Percentiles rank a stretch among this genome's conserved stretches.
Evolutionary conservation across 2,888 invertebrate genomes (phyloP).

Genomic region (Gortyna flavago): DNA sequence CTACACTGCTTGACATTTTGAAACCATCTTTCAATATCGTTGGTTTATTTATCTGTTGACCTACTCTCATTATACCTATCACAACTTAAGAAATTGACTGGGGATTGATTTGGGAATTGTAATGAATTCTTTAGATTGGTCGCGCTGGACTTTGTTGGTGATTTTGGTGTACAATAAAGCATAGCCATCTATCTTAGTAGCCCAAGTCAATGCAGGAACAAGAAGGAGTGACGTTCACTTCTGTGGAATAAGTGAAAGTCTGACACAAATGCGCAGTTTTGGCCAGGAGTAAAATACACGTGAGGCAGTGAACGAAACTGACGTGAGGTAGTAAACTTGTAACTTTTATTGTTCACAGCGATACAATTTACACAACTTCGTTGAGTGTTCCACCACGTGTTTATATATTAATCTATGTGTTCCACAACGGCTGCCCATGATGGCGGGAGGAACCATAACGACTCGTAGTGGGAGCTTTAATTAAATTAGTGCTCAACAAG

Average conservation of each 20-base stretch:
- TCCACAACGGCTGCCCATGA: too few species aligned
- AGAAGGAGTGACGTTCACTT: background rate
- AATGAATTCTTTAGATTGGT: background rate
- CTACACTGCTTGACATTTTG: background rate
- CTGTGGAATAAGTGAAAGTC: background rate
- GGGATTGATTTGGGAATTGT: background rate
- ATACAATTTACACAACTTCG: too few species aligned
- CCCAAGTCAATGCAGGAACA: background rate
- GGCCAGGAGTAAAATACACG: too few species aligned
- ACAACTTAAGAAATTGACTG: background rate
- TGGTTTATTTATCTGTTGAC: background rate
- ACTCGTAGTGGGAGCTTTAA: too few species aligned
- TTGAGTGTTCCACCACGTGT: too few species aligned
- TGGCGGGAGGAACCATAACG: too few species aligned
- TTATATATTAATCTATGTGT: too few species aligned
- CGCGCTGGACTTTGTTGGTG: background rate
- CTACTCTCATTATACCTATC: background rate
- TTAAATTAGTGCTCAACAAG: too few species aligned
- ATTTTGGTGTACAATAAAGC: background rate
- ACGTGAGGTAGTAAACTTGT: too few species aligned
- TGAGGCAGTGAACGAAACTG: too few species aligned
- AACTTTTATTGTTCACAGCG: too few species aligned
- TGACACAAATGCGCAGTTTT: background rate
- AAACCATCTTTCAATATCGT: background rate
- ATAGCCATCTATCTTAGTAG: background rate